These are phyloP conservation scores for Porites divaricata DNA, from an alignment of 92 coral and sea anemone species.

Conservation along the genomic window DNA sequence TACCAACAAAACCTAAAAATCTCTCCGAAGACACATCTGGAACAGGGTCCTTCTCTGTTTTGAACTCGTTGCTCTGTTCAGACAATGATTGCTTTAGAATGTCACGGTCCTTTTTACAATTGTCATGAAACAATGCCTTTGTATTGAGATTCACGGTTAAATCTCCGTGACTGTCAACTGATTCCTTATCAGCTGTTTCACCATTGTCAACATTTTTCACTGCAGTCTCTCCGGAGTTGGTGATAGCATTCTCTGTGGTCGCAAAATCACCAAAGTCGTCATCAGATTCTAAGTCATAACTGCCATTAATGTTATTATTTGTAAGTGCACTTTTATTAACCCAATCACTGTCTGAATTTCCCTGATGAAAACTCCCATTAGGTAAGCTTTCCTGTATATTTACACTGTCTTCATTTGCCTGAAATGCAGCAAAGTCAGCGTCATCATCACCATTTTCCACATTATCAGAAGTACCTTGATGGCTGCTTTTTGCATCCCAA, in stretches of 20 bases:
- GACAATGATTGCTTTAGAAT: background rate
- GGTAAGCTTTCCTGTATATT: background rate
- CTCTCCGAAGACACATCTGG: background rate
- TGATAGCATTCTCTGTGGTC: background rate
- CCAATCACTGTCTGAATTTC: background rate
- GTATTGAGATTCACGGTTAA: background rate
- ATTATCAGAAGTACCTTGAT: background rate
- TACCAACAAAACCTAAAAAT: background rate
- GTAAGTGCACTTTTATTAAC: background rate
- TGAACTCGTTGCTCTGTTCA: background rate
- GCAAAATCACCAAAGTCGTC: conserved; percentile 52
- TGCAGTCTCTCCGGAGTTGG: background rate
- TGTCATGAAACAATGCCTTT: background rate
- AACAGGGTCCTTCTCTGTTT: background rate
- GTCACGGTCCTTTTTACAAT: background rate
- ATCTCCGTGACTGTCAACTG: background rate
- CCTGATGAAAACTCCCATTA: conserved; percentile 7
- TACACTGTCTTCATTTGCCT: conserved; percentile 16
- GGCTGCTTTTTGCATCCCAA: background rate
- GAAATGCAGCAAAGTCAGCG: conserved; percentile 21
- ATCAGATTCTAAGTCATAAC: conserved; percentile 19
- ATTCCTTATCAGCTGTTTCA: background rate
- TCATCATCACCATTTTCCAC: background rate
- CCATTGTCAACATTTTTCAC: conserved; percentile 2
- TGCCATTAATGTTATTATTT: conserved; percentile 14